These are phyloP conservation scores for human (Homo sapiens) DNA, from an alignment of 2,113 vertebrate genomes.

Conservation along the genomic window DNA sequence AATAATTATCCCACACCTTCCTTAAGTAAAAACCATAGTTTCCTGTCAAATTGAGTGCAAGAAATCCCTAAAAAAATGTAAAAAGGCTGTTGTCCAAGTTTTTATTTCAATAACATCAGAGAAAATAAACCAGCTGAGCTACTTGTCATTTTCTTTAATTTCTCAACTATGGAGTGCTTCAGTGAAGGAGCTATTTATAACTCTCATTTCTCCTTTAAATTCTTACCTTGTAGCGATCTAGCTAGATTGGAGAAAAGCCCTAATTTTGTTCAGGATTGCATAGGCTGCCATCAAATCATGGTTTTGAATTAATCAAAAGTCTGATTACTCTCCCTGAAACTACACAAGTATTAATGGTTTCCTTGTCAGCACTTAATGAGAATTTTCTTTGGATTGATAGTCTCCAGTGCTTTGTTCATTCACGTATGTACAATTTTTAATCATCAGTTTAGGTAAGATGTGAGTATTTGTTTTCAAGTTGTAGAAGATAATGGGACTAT, in stretches of 20 bases:
- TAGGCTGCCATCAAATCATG: not conserved
- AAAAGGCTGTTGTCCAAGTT: not conserved
- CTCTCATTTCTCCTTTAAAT: constrained; percentile 61
- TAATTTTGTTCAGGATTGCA: constrained; percentile 43
- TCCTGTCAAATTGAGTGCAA: not conserved
- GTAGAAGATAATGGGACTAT: not conserved
- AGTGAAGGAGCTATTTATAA: constrained; percentile 61
- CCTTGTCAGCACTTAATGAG: constrained; percentile 41
- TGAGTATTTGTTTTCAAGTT: constrained; percentile 23
- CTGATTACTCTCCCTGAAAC: not conserved
- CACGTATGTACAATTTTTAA: constrained; percentile 48
- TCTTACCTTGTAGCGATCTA: constrained; percentile 19
- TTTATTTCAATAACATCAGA: not conserved
- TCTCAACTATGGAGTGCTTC: constrained; percentile 44
- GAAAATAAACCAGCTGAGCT: not conserved
- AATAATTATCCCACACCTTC: constrained; percentile 2
- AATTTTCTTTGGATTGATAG: constrained; percentile 32
- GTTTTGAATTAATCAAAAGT: constrained; percentile 50
- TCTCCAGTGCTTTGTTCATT: constrained; percentile 31
- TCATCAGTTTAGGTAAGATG: constrained; percentile 50
- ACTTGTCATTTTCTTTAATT: constrained; percentile 64
- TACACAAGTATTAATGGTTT: constrained; percentile 55
- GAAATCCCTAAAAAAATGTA: not conserved
- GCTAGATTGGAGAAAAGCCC: not conserved
- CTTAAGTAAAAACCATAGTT: constrained; percentile 52